Evolutionary conservation across 2,113 vertebrate genomes (phyloP), one percentile per base, ranked within the genome.

Genomic region (Psittacula cyanocephala): DNA sequence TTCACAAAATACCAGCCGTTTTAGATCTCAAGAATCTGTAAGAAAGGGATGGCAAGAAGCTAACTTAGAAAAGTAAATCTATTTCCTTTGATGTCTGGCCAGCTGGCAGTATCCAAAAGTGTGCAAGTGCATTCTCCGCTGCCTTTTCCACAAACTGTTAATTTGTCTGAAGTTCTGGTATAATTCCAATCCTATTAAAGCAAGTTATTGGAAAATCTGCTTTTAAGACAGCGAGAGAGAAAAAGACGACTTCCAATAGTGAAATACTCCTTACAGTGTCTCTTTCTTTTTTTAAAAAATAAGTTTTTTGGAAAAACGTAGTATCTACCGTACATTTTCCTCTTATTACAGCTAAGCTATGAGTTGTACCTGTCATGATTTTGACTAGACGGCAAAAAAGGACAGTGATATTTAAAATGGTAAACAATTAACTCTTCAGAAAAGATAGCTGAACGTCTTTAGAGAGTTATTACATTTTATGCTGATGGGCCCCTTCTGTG

Each of bases 311-410:
- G 4, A 68, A 78, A 91, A 75, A 64, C 3, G 11, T 77, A 53
- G 24, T 68, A 75, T 23, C 77, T 81, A 22, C 35, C 14, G 12
- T 75, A 70, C 1, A 1, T 92, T 84, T 93, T 79, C 9, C 5
- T 89, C 18, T 64, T 75, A 47, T 31, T 86, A 25, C 44, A 78
- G 13, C 13, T 39, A 64, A 89, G 8, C 27, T 75, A 17, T 78
- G 29, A 88, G 33, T 52, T 87, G 33, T 55, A 81, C 28, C 8
- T 84, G 62, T 65, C 47, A 41, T 13, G 11, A 67, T 70, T 88
- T 88, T 92, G 35, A 63, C 64, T 93, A 89, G 81, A 76, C 87
- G 52, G 62, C 47, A 95, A 47, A 89, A 75, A 75, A 92, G 55
- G 27, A 10, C 29, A 55, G 15, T 23, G n/a, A 25, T 81, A 35